Conservation (phyloP, 2,797 vertebrate genomes). For the Propithecus deckenii region DNA sequence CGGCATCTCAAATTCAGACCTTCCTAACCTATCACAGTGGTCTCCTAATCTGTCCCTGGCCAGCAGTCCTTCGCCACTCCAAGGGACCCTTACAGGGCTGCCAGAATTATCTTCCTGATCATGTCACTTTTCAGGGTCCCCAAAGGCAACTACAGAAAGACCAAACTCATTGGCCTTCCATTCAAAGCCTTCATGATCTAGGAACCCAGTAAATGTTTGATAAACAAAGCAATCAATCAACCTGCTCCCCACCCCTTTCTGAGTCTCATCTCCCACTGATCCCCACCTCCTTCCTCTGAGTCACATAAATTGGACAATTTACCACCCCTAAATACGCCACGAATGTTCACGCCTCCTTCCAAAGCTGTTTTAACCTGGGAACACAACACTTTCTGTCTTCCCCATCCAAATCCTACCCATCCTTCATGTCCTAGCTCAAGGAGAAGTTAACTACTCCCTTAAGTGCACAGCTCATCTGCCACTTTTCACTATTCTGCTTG, state of each 20-base stretch:
- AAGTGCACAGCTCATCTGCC: background rate
- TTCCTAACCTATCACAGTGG: background rate
- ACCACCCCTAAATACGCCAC: background rate
- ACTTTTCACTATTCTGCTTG: conserved; percentile 11
- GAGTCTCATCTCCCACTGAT: background rate
- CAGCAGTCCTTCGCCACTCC: background rate
- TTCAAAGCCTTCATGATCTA: conserved; percentile 18
- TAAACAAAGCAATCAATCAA: background rate
- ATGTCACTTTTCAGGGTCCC: background rate
- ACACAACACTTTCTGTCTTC: background rate
- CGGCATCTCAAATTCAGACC: background rate
- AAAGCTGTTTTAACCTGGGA: background rate
- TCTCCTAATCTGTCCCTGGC: background rate
- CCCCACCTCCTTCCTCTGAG: background rate
- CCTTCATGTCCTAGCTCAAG: background rate
- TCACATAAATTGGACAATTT: conserved; percentile 2
- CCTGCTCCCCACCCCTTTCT: background rate
- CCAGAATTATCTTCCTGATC: conserved; percentile 51
- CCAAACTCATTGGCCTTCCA: conserved; percentile 50
- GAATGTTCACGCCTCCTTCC: background rate
- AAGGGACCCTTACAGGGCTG: background rate
- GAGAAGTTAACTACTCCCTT: background rate
- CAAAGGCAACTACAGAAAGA: conserved; percentile 72
- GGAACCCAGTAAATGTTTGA: background rate
- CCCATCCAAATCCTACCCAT: background rate